Conservation (phyloP, 2,797 vertebrate species). For the Rhabdophis nuchalis region DNA sequence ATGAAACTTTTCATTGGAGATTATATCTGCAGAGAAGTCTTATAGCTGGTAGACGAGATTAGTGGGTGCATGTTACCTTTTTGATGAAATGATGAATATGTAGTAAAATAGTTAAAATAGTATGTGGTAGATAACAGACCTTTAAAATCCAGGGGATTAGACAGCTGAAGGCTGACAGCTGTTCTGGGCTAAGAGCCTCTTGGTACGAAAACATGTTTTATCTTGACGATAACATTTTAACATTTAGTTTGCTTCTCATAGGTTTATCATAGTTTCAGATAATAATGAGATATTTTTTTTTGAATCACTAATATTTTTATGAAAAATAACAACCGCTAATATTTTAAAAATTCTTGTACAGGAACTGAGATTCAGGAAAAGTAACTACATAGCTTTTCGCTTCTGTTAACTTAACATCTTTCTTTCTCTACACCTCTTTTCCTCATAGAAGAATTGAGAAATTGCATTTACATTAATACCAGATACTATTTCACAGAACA, state of each 20-base stretch:
- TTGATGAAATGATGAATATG: background rate
- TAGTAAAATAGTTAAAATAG: background rate
- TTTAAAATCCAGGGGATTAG: background rate
- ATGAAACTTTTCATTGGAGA: constrained; percentile 12
- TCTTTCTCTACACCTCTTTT: background rate
- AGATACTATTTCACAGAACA: background rate
- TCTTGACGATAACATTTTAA: background rate
- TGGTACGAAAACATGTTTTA: background rate
- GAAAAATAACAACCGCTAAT: background rate
- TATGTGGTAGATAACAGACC: background rate
- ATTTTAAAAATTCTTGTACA: background rate
- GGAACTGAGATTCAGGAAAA: background rate
- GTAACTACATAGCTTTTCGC: background rate
- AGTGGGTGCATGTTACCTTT: background rate
- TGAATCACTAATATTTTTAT: background rate
- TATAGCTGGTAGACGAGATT: background rate
- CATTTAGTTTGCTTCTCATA: background rate
- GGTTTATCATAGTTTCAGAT: background rate
- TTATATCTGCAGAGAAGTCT: background rate
- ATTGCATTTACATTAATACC: constrained; percentile 12
- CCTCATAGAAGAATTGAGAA: constrained; percentile 7
- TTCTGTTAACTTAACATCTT: background rate
- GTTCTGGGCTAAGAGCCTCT: background rate
- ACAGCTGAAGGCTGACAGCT: background rate
- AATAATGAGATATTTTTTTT: background rate